phyloP scores from a whole-genome alignment of 2,113 vertebrate species.

The Bambusicola thoracicus region DNA sequence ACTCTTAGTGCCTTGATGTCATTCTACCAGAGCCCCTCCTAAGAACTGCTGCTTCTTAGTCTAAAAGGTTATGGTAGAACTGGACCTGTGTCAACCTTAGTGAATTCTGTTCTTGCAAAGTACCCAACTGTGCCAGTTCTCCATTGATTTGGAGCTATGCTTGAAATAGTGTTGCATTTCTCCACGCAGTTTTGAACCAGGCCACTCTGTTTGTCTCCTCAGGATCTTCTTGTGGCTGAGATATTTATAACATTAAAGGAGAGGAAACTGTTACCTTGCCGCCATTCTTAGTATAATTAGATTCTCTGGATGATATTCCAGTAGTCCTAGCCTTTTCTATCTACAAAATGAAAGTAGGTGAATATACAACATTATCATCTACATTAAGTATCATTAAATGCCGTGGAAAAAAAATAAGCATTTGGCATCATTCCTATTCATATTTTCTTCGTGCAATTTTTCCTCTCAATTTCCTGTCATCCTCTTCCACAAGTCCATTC shows the following conservation, averaged over 20 bases:
- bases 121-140: no score
- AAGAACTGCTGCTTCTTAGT: background rate
- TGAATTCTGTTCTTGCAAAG: background rate
- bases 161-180: background rate
- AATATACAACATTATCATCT: background rate
- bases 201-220: background rate
- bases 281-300: background rate
- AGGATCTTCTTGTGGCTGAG: background rate
- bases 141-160: background rate
- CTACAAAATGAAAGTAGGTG: background rate
- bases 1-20: background rate
- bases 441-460: background rate
- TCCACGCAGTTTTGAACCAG: background rate
- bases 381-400: background rate
- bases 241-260: background rate
- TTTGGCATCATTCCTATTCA: background rate
- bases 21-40: background rate
- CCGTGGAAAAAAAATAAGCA: background rate
- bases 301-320: background rate
- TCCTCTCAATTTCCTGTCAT: background rate
- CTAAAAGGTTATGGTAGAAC: background rate
- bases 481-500: background rate
- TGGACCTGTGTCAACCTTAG: background rate
- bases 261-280: background rate
- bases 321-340: background rate